Evolutionary conservation across 2,888 invertebrate genomes (phyloP), one percentile per base, ranked within the genome.

Genomic region (Pediacus dermestoides): DNA sequence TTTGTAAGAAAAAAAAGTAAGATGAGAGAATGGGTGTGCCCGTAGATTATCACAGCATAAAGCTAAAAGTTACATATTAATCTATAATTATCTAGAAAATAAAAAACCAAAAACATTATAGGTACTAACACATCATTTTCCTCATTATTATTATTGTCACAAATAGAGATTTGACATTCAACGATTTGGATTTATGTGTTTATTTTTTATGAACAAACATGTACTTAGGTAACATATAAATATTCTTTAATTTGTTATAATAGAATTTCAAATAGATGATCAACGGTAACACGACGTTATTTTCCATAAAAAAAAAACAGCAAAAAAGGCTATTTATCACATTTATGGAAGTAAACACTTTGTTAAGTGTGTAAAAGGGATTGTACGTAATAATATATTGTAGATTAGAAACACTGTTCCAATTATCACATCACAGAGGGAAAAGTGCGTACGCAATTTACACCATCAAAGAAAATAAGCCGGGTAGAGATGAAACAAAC

Each of bases 261-360:
- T n/a, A 23, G 23, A 23, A 23, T 23, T 23, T 23, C 23, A 9
- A 23, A 23, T 23, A 23, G 23, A 23, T 23, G 9, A 9, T 23
- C 10, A 10, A 23, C 23, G 9, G 10, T 23, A 9, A 23, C n/a
- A 23, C 23, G 21, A 27, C 30, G 33, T 30, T 26, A n/a, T 36
- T 16, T 39, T 21, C 16, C 28, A 28, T 28, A 13, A 13, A 7
- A 7, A 18, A 6, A 28, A 28, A 28, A 12, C 28, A 28, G 28
- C 28, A 28, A 11, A 28, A 28, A 28, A 28, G 28, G 28, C 28
- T 58, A 54, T 59, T 58, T 64, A 63, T 64, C 64, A 64, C 63
- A 64, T 62, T 3, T 23, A 63, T 63, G 63, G 63, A 63, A 64
- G 64, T 61, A 55, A 58, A 58, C 52, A 53, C 52, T 51, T 50